Evolutionary conservation across 1,140 invertebrate species (phyloP).

Genomic region (Drosophila burlai): DNA sequence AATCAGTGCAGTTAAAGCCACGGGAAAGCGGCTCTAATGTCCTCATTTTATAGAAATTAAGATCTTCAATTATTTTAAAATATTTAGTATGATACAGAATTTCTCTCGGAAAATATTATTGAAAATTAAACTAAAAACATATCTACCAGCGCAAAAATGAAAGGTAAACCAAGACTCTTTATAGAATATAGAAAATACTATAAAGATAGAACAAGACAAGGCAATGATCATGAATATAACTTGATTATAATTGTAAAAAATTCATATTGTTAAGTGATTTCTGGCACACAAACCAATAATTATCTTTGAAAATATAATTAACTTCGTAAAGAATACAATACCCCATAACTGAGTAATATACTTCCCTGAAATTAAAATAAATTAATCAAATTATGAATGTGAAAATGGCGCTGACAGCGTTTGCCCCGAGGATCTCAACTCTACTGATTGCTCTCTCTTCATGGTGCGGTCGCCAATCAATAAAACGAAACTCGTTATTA

Average conservation of each 20-base stretch:
- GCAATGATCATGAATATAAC: no score
- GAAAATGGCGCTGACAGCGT: slow-evolving; percentile 66
- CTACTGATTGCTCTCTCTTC: slow-evolving; percentile 61
- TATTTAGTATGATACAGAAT: no score
- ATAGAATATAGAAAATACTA: background rate
- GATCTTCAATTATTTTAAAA: no score
- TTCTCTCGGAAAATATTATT: no score
- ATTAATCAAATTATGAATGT: slow-evolving; percentile 58
- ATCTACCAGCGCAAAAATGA: no score
- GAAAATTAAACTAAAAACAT: no score
- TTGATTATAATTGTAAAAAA: no score
- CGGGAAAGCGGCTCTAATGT: background rate
- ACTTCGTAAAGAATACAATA: background rate
- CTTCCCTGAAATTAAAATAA: slow-evolving; percentile 28
- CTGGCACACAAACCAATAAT: background rate
- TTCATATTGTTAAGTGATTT: no score
- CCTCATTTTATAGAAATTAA: background rate
- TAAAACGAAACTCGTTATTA: slow-evolving; percentile 73
- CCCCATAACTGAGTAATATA: background rate
- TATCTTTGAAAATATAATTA: background rate
- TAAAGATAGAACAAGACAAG: no score
- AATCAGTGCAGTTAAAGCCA: background rate
- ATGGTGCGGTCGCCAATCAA: slow-evolving; percentile 51
- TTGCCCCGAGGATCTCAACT: slow-evolving; percentile 43
- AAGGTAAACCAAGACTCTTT: no score